Evolutionary conservation across 2,797 vertebrate species (phyloP).

Genomic region (Clarias laeviceps): DNA sequence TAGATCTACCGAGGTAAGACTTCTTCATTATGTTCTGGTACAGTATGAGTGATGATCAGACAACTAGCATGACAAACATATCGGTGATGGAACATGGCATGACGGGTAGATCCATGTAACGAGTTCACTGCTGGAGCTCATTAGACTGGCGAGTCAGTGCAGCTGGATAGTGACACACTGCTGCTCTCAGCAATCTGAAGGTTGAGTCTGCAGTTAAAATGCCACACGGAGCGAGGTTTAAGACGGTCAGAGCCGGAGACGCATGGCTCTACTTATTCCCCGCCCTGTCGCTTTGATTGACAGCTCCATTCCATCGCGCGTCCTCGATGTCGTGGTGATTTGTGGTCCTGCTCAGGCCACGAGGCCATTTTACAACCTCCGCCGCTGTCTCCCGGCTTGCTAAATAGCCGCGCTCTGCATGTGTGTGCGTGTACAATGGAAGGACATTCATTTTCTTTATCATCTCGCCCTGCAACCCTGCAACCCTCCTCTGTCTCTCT

Average conservation of each 20-base stretch:
- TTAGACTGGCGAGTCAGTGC: constrained; percentile 32
- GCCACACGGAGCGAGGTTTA: constrained; percentile 47
- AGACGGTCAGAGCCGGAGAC: constrained; percentile 15
- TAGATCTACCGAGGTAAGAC: constrained; percentile 27
- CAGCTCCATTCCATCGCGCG: constrained; percentile 57
- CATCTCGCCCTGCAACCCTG: constrained; percentile 67
- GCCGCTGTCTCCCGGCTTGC: constrained; percentile 43
- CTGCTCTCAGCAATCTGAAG: constrained; percentile 47
- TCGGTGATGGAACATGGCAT: constrained; percentile 21
- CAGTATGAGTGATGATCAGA: constrained; percentile 28
- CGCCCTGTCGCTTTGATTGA: constrained; percentile 60
- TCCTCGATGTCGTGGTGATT: constrained; percentile 73
- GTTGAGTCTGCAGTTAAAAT: constrained; percentile 51
- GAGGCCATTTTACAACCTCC: constrained; percentile 72
- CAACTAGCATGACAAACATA: constrained; percentile 24
- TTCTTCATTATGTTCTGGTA: constrained; percentile 22
- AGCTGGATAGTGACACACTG: constrained; percentile 35
- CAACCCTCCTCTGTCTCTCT: constrained; percentile 58
- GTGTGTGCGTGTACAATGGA: constrained; percentile 65
- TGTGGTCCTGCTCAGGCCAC: constrained; percentile 69
- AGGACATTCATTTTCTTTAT: constrained; percentile 80
- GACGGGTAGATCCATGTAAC: not conserved
- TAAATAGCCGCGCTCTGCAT: constrained; percentile 57
- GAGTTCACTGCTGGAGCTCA: constrained; percentile 35
- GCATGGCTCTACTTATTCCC: constrained; percentile 45